A percentile compares a stretch with the other conserved stretches of the same genome.
Evolutionary conservation across 2,888 invertebrate species (phyloP).

Genomic region (Ecdyonurus torrentis): DNA sequence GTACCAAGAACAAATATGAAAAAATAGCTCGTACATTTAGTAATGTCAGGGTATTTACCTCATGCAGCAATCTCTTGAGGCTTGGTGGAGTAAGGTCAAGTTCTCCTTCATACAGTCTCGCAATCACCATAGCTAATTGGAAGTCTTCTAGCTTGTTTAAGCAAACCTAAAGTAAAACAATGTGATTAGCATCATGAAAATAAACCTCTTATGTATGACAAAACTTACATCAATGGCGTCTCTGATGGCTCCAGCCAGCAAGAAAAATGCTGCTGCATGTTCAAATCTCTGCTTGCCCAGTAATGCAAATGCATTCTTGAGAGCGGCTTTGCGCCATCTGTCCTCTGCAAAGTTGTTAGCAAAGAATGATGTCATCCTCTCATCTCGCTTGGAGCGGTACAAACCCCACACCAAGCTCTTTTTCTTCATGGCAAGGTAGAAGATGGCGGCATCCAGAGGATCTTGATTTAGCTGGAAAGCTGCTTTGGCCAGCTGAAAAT

Average conservation of each 20-base stretch:
- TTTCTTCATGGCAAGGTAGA: conserved; percentile 96
- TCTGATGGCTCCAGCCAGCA: conserved; percentile 81
- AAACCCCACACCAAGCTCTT: conserved; percentile 92
- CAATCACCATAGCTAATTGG: conserved; percentile 87
- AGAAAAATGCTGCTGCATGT: conserved; percentile 96
- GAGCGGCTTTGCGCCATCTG: conserved; percentile 90
- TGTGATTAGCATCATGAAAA: not conserved
- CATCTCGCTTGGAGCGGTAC: conserved; percentile 73
- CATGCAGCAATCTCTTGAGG: conserved; percentile 56
- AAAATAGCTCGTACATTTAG: too few relatives aligned
- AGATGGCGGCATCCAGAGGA: conserved; percentile 93
- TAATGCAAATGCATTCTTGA: conserved; percentile 95
- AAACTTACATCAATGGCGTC: conserved; percentile 80
- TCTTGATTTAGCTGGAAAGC: conserved; percentile 84
- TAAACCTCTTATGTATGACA: not conserved
- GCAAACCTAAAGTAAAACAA: conserved; percentile 41
- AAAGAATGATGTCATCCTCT: conserved; percentile 90
- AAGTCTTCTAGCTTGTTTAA: conserved; percentile 84
- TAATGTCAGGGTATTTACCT: conserved; percentile 32
- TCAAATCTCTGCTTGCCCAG: conserved; percentile 91
- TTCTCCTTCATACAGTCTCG: conserved; percentile 77
- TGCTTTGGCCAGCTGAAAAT: conserved; percentile 60
- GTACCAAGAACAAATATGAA: too few relatives aligned
- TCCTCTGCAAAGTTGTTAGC: conserved; percentile 84
- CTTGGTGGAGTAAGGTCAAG: conserved; percentile 47